Conservation (phyloP, 1,140 invertebrate species). For the Drosophila saltans region DNA sequence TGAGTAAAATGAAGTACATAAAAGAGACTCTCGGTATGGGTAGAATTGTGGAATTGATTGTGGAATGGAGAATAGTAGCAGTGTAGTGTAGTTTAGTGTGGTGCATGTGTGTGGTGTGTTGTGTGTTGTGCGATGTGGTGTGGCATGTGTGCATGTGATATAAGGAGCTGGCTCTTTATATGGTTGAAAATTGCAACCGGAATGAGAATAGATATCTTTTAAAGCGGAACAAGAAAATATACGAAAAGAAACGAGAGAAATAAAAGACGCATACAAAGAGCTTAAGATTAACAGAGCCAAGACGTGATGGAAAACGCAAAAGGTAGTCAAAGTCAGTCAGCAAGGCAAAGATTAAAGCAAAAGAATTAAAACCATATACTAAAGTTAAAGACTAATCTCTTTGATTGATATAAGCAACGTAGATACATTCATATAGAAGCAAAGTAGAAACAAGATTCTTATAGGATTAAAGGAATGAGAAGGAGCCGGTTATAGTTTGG, state of each 20-base stretch:
- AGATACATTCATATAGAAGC: too few species aligned
- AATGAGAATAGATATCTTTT: conserved; percentile 53
- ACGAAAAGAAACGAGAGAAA: conserved; percentile 3
- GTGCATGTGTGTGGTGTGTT: conserved; percentile 13
- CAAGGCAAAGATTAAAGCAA: background rate
- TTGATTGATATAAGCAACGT: background rate
- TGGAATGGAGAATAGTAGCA: conserved; percentile 36
- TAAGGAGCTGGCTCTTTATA: conserved; percentile 62
- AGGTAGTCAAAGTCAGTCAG: background rate
- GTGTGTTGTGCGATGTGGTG: conserved; percentile 3
- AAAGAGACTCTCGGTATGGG: conserved; percentile 3
- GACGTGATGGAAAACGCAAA: background rate
- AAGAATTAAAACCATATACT: background rate
- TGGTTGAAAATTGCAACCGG: conserved; percentile 74
- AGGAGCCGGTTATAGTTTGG: too few species aligned
- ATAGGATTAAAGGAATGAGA: too few species aligned
- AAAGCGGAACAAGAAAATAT: conserved; percentile 41
- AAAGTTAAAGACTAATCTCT: background rate
- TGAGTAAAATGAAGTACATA: conserved; percentile 7
- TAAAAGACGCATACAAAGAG: background rate
- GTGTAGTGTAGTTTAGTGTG: conserved; percentile 19
- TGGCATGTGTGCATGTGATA: conserved; percentile 46
- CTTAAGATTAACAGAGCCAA: background rate
- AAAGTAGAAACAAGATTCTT: too few species aligned
- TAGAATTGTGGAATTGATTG: conserved; percentile 35